Evolutionary conservation across 2,113 vertebrate species (phyloP), one percentile per base, ranked within the genome.

Genomic region (Agapornis roseicollis): DNA sequence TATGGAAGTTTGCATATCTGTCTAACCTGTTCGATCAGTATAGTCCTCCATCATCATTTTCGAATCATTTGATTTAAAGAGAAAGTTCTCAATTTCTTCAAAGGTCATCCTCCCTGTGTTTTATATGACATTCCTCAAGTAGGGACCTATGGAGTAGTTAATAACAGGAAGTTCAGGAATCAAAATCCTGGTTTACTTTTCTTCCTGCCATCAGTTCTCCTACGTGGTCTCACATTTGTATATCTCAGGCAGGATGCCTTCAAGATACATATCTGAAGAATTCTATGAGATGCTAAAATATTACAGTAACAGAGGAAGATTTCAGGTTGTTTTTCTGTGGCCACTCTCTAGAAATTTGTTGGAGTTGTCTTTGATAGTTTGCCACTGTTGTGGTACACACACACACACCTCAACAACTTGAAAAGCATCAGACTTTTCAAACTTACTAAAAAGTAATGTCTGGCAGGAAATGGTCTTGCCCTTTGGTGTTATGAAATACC

Each of bases 391-490:
- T 81, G 19, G 5, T 39, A 4, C 7, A 14, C 23, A 6, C 4
- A 5, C 12, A 3, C 6, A 12, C 23, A 5, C 1, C 7, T 9
- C 3, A 11, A 9, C 10, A 63, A 73, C 15, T 25, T 47, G 27
- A 49, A 88, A 84, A 79, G 4, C 5, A 22, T 16, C 5, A 37
- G 24, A 66, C 5, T 85, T 68, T 72, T 89, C 52, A 88, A 5
- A 71, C 7, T 74, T 78, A 50, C 3, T 47, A n/a, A 74, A 81
- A 46, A 28, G 10, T n/a, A 55, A 35, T 29, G 0, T 60, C 29
- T 74, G 22, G 7, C 42, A 87, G n/a, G 31, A 86, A 80, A 60
- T 2, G 1, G 4, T 74, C 9, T 65, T 18, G 19, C 15, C 69
- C 14, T 47, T 52, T 31, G 37, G 9, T 29, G 15, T 49, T 47